Conservation (phyloP, 2,888 invertebrate genomes). For the Ischnura elegans region DNA sequence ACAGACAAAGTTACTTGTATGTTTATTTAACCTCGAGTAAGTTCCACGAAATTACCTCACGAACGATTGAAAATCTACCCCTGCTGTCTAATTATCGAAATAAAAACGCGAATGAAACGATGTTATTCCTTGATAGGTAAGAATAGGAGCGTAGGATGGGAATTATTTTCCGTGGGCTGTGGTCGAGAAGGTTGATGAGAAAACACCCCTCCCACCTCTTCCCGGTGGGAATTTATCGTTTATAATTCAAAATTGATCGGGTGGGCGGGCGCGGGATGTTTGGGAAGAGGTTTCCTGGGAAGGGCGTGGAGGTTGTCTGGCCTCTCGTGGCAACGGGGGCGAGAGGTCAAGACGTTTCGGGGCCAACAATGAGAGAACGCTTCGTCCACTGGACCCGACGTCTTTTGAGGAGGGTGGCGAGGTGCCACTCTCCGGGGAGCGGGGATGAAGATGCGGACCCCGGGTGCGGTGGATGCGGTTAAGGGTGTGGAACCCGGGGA, state of each 20-base stretch:
- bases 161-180: not conserved
- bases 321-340: not conserved
- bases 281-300: not conserved
- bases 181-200: not conserved
- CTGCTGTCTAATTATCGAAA: too few relatives aligned
- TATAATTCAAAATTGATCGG: constrained; percentile 59
- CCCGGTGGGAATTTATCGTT: constrained; percentile 33
- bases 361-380: not conserved
- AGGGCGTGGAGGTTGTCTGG: not conserved
- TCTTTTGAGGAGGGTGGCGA: constrained; percentile 2
- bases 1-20: too few relatives aligned
- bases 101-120: too few relatives aligned
- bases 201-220: not conserved
- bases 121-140: too few relatives aligned
- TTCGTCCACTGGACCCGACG: not conserved
- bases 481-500: constrained; percentile 3
- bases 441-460: not conserved
- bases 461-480: not conserved
- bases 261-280: too few relatives aligned
- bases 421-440: not conserved
- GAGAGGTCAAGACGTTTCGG: constrained; percentile 56
- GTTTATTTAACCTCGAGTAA: too few relatives aligned
- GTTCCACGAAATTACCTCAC: too few relatives aligned
- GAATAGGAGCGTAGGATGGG: too few relatives aligned
- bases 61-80: too few relatives aligned